Percentiles rank a stretch among this genome's conserved stretches.
phyloP scores from a whole-genome alignment of 2,797 vertebrate genomes.

The Enteromius trimaculatus region DNA sequence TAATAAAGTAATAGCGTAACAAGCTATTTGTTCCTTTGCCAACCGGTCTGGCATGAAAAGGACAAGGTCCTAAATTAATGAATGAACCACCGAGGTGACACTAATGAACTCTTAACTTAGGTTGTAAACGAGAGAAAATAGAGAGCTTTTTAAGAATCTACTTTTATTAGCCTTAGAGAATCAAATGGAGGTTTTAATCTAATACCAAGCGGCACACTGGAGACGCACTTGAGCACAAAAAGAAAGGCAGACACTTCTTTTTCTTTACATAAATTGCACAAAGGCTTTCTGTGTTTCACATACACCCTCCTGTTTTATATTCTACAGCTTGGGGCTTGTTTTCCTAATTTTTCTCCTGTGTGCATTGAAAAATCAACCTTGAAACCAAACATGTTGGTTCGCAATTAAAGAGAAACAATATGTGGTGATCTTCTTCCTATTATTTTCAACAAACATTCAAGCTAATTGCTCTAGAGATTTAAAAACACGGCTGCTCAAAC shows the following conservation, averaged over 20 bases:
- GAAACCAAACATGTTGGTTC: conserved; percentile 39
- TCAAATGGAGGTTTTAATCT: conserved; percentile 22
- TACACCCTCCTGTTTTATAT: conserved; percentile 23
- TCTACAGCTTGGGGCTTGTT: conserved; percentile 39
- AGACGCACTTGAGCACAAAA: conserved; percentile 41
- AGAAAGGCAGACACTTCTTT: conserved; percentile 29
- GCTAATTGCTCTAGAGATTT: conserved; percentile 20
- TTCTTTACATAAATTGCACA: conserved; percentile 25
- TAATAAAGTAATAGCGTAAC: conserved; percentile 73
- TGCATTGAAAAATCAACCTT: conserved; percentile 51
- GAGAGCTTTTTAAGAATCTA: conserved; percentile 69
- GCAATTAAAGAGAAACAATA: conserved; percentile 38
- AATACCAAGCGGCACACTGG: conserved; percentile 35
- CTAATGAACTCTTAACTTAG: conserved; percentile 75
- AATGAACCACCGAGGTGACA: conserved; percentile 65
- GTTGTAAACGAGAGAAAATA: conserved; percentile 64
- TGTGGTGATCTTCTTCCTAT: conserved; percentile 27
- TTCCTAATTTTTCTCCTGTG: conserved; percentile 33
- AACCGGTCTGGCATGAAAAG: conserved; percentile 71
- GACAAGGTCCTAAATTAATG: conserved; percentile 71
- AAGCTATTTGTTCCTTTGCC: conserved; percentile 73
- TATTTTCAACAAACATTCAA: conserved; percentile 24
- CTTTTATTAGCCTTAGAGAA: conserved; percentile 67
- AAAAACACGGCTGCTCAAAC: neutral
- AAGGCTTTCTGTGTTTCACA: conserved; percentile 29